Evolutionary conservation across 2,113 vertebrate species (phyloP).

Genomic region (Sapayoa aenigma): DNA sequence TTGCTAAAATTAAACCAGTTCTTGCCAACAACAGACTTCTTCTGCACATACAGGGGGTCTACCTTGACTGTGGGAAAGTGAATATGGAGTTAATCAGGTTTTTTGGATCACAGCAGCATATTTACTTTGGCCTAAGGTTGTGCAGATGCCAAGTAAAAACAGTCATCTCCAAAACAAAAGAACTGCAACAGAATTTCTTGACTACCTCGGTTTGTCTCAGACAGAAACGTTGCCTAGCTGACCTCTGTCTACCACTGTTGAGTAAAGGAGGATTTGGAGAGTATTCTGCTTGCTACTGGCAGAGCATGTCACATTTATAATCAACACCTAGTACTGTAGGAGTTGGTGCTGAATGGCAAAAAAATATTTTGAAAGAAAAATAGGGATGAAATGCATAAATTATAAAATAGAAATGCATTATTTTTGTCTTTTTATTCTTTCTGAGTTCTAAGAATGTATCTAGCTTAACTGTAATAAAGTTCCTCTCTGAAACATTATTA

Average conservation of each 20-base stretch:
- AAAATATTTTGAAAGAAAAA: neutral
- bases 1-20: neutral
- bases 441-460: neutral
- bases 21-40: neutral
- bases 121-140: neutral
- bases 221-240: neutral
- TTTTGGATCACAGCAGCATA: neutral
- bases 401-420: neutral
- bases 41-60: neutral
- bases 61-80: neutral
- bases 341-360: neutral
- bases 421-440: neutral
- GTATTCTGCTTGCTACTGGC: neutral
- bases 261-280: neutral
- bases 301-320: neutral
- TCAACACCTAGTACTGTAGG: neutral
- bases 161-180: neutral
- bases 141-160: neutral
- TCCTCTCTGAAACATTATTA: neutral
- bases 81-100: neutral
- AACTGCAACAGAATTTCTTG: neutral
- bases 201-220: neutral
- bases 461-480: neutral
- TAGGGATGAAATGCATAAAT: neutral
- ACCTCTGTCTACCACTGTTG: neutral